Percentiles rank a stretch among this genome's conserved stretches.
Conservation (phyloP, 1,140 invertebrate genomes). For the Ips nitidus region DNA sequence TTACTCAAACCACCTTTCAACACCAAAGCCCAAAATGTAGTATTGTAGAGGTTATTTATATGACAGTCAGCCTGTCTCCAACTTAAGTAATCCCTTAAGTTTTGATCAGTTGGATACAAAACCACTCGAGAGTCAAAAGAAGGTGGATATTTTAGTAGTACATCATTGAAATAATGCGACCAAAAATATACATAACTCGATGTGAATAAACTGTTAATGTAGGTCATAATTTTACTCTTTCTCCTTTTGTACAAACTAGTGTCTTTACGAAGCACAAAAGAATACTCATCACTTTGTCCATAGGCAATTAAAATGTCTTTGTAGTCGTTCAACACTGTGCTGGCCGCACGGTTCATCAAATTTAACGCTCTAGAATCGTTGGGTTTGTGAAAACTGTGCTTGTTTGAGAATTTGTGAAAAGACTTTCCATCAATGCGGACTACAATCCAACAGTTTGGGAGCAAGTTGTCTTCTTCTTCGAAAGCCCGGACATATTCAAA, state of each 20-base stretch:
- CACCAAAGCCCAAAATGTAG: slow-evolving; percentile 92
- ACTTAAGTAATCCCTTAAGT: slow-evolving; percentile 89
- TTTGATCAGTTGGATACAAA: slow-evolving; percentile 85
- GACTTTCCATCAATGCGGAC: slow-evolving; percentile 89
- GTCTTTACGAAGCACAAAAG: slow-evolving; percentile 86
- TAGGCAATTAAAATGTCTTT: slow-evolving; percentile 83
- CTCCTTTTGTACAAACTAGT: slow-evolving; percentile 77
- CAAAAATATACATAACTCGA: slow-evolving; percentile 88
- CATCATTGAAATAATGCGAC: slow-evolving; percentile 73
- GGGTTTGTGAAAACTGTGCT: slow-evolving; percentile 87
- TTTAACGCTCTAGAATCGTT: slow-evolving; percentile 83
- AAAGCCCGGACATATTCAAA: slow-evolving; percentile 70
- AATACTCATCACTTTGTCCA: slow-evolving; percentile 97
- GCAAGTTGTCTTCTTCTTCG: slow-evolving; percentile 76
- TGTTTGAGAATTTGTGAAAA: slow-evolving; percentile 88
- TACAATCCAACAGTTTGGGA: slow-evolving; percentile 92
- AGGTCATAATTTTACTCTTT: slow-evolving; percentile 78
- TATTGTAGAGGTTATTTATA: slow-evolving; percentile 98
- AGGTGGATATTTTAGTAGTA: slow-evolving; percentile 79
- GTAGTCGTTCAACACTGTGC: slow-evolving; percentile 81
- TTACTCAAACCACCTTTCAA: slow-evolving; percentile 73
- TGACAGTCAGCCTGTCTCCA: slow-evolving; percentile 98
- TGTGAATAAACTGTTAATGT: slow-evolving; percentile 86
- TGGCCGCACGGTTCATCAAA: slow-evolving; percentile 87
- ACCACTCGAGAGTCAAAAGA: slow-evolving; percentile 88